Evolutionary conservation across 2,888 invertebrate genomes (phyloP).

Genomic region (Ethmia dodecea): DNA sequence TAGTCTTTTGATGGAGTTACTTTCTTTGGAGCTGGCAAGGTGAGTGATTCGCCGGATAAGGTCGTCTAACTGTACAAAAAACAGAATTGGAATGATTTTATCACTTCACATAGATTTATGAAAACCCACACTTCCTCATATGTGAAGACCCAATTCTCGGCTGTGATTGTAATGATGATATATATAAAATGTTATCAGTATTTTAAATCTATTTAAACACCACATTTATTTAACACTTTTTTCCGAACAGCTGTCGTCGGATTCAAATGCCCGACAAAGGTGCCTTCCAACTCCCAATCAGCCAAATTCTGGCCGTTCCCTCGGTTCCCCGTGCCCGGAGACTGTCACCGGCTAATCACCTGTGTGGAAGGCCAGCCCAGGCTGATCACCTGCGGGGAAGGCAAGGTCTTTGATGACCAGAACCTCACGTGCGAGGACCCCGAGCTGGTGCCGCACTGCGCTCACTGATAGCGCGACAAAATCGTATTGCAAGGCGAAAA

Average conservation of each 20-base stretch:
- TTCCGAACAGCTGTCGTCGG: conserved; percentile 86
- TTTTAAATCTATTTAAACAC: too few species aligned
- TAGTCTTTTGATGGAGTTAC: too few species aligned
- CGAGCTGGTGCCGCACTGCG: conserved; percentile 76
- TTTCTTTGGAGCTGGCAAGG: too few species aligned
- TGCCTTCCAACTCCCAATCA: conserved; percentile 87
- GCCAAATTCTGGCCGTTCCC: conserved; percentile 96
- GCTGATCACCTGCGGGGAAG: conserved; percentile 91
- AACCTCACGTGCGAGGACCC: conserved; percentile 91
- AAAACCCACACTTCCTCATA: too few species aligned
- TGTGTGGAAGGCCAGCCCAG: conserved; percentile 94
- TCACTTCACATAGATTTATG: too few species aligned
- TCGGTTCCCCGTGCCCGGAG: conserved; percentile 91
- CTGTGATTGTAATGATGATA: too few species aligned
- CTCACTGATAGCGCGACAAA: conserved; percentile 23
- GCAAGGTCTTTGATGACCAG: conserved; percentile 90
- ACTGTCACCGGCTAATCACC: conserved; percentile 91
- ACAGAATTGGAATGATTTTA: too few species aligned
- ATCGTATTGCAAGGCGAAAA: conserved; percentile 49
- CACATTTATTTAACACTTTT: too few species aligned
- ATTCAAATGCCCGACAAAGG: conserved; percentile 93
- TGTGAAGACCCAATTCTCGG: too few species aligned
- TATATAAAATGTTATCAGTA: too few species aligned
- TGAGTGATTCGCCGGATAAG: too few species aligned
- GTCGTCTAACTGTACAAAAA: too few species aligned